Base-by-base conservation (phyloP, 2,888 invertebrate species). In the Tromatobia lineatoria region DNA sequence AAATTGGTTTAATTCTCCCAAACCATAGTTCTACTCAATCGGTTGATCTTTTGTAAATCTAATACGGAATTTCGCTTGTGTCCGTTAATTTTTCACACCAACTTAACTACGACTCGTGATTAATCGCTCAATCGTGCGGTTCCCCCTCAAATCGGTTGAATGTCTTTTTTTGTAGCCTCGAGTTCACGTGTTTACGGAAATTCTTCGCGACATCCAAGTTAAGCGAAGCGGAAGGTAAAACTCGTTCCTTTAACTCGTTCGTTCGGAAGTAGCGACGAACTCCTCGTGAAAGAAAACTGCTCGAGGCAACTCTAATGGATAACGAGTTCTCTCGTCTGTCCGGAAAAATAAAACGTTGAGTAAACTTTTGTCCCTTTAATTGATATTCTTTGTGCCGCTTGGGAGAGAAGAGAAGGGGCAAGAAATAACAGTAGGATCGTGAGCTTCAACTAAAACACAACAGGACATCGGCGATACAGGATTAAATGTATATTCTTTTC, bases 281-380 rank as follows among this genome's bases (percentile, higher is more conserved):
- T 29, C 13, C 67, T 73, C 20, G 29, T n/a, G 38, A 23, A 50
- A 45, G 57, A 61, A 45, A 69, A 82, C 66, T 69, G 73, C 42
- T 73, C 52, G 52, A 13, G 50, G 52, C 11, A 73, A 78, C 52
- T 74, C 42, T 42, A 73, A 73, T 50, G 47, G 66, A 34, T 54
- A 61, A 61, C 52, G 67, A 82, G 59, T 76, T 81, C 70, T 61
- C 50, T 11, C 13, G 7, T 23, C 18, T 15, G 6, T 70, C 8
- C 29, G 6, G 66, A 10, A 4, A 59, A 52, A 47, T 38, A 61
- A 52, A 50, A 61, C 11, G 74, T 64, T 25, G 59, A 47, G 23
- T 15, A 64, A 75, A 75, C 50, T 75, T 75, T 52, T 59, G 61
- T 52, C 64, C 20, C 64, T 64, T 75, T 75, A 34, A 75, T 75